Percentiles rank a stretch among this genome's conserved stretches.
Conservation (phyloP, 1,140 invertebrate genomes). For the Ceratina australensis region DNA sequence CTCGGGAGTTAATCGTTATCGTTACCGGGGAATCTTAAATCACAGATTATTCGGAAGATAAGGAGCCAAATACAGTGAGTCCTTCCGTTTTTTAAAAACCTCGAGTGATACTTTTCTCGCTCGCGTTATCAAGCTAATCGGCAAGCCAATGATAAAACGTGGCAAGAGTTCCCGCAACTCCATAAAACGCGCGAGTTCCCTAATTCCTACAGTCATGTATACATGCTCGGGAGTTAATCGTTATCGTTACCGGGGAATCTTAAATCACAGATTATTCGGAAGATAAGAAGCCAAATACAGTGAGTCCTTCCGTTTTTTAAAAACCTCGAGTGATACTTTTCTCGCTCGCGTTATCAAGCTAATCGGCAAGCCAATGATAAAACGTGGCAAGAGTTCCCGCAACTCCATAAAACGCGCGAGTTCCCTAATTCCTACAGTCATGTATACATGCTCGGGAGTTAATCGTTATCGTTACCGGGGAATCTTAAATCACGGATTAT, state of each 20-base stretch:
- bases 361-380: not conserved
- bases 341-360: too few relatives aligned
- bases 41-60: conserved; percentile 56
- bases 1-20: conserved; percentile 30
- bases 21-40: conserved; percentile 34
- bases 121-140: not conserved
- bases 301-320: conserved; percentile 16
- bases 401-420: not conserved
- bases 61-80: conserved; percentile 53
- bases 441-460: conserved; percentile 16
- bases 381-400: not conserved
- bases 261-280: conserved; percentile 53
- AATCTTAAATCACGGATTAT: conserved; percentile 52
- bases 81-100: conserved; percentile 25
- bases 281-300: conserved; percentile 54
- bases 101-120: not conserved
- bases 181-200: not conserved
- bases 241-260: conserved; percentile 15
- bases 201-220: not conserved
- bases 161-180: not conserved
- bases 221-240: conserved; percentile 27
- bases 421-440: not conserved
- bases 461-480: conserved; percentile 21
- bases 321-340: not conserved
- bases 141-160: too few relatives aligned